Evolutionary conservation across 2,888 invertebrate genomes (phyloP), one percentile per base, ranked within the genome.

Genomic region (Eremobia ochroleuca): DNA sequence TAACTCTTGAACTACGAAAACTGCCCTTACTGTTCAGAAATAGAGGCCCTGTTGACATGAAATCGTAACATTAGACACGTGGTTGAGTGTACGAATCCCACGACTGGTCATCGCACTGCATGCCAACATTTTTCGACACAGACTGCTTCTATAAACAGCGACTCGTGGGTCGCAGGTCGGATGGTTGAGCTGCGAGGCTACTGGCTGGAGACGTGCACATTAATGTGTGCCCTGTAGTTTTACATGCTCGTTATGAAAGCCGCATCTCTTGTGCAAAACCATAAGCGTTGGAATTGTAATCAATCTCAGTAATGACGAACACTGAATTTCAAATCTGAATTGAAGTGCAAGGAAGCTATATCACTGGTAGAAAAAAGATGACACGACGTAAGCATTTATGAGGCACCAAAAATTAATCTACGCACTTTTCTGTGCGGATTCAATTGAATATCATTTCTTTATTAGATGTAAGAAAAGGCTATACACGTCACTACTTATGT

Each of bases 141-240:
- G 4, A 28, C 43, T 37, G n/a, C n/a, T 25, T 55, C 21, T 65
- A 28, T 43, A 49, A 28, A 28, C 65, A 65, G 28, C 15, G 9
- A 0, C 1, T 37, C 52, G 49, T 3, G 31, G 58, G 72, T 46
- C 37, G 64, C 59, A 61, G 55, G 69, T 28, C 49, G 5, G 18
- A 40, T 4, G 43, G 58, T 64, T 65, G 13, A 40, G 34, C 9
- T 8, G 65, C 65, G 21, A 61, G n/a, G n/a, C n/a, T n/a, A n/a
- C n/a, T n/a, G n/a, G 8, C 31, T 28, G 11, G 21, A 49, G 15
- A 1, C 43, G 18, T 69, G 43, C 31, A 31, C 18, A 62, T 31
- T 31, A 31, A 67, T 64, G 46, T n/a, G 40, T n/a, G n/a, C 58
- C 62, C 49, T 68, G 46, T n/a, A 59, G 66, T 65, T 49, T 64